These are phyloP conservation scores for Heliconius charithonia DNA, from an alignment of 2,888 invertebrate genomes.

Conservation along the genomic window DNA sequence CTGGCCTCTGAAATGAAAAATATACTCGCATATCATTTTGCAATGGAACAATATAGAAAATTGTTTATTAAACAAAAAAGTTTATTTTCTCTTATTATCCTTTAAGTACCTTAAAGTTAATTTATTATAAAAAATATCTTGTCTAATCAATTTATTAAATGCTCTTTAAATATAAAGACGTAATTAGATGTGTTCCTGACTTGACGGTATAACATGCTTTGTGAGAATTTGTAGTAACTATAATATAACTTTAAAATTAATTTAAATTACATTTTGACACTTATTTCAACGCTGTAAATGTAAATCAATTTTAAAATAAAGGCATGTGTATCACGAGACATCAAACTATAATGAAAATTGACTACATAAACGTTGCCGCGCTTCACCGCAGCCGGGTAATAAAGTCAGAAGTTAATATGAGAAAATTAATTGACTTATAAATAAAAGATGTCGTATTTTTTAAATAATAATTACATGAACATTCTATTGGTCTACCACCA, in stretches of 20 bases:
- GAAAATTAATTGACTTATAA: not conserved
- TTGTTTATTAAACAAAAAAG: not conserved
- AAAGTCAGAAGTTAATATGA: not conserved
- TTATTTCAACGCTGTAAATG: not conserved
- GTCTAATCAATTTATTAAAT: not conserved
- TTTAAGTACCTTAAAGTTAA: not conserved
- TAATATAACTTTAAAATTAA: not conserved
- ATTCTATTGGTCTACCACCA: not conserved
- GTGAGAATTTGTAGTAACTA: not conserved
- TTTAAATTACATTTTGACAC: not conserved
- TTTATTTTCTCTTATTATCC: not conserved
- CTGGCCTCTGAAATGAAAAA: not conserved
- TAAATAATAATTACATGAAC: not conserved
- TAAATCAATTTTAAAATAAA: conserved; percentile 10
- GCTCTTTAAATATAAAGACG: not conserved
- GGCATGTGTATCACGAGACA: not conserved
- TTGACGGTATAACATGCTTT: not conserved
- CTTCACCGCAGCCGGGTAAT: not conserved
- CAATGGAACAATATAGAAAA: not conserved
- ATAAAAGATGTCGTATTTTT: not conserved
- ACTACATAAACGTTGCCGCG: not conserved
- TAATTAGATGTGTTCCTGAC: not conserved
- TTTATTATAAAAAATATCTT: not conserved
- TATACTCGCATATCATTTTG: not conserved
- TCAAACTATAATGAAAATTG: conserved; percentile 2